A percentile compares a stretch with the other conserved stretches of the same genome.
Conservation (phyloP, 1,140 invertebrate genomes). For the Wiebesia pumilae region DNA sequence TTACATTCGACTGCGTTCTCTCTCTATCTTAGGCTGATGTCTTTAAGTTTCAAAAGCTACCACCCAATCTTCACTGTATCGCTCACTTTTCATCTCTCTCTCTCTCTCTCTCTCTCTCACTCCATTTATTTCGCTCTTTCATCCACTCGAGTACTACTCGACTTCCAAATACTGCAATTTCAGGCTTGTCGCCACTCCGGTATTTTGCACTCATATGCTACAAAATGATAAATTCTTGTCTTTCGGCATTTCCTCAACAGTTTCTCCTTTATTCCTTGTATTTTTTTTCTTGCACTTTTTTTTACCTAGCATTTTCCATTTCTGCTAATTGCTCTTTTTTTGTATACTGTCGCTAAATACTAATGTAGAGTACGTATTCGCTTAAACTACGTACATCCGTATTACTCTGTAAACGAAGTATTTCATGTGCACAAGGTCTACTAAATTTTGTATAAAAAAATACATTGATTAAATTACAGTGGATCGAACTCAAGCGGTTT, state of each 20-base stretch:
- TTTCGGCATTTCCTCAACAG: conserved; percentile 1
- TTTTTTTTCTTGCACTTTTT: not conserved
- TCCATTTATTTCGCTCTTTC: not conserved
- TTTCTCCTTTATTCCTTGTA: conserved; percentile 18
- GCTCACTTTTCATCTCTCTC: conserved; percentile 10
- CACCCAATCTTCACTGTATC: conserved; percentile 25
- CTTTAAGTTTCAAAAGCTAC: conserved; percentile 37
- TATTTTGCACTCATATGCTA: conserved; percentile 25
- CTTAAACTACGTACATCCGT: not conserved
- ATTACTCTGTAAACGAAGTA: too few relatives aligned
- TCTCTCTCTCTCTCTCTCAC: not conserved
- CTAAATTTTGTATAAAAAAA: too few relatives aligned
- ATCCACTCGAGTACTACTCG: conserved; percentile 6
- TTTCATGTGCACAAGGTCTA: too few relatives aligned
- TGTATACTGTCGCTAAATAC: not conserved
- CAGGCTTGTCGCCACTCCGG: conserved; percentile 37
- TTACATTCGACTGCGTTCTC: conserved; percentile 36
- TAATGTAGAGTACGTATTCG: not conserved
- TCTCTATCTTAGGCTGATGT: not conserved
- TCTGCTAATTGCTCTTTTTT: not conserved
- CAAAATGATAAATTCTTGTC: conserved; percentile 49
- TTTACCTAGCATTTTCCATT: not conserved
- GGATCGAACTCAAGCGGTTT: too few relatives aligned
- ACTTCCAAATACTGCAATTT: conserved; percentile 46
- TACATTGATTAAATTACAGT: too few relatives aligned